These are phyloP conservation scores for Pseudotriccus pelzelni DNA, from an alignment of 2,797 vertebrate species.

Conservation along the genomic window DNA sequence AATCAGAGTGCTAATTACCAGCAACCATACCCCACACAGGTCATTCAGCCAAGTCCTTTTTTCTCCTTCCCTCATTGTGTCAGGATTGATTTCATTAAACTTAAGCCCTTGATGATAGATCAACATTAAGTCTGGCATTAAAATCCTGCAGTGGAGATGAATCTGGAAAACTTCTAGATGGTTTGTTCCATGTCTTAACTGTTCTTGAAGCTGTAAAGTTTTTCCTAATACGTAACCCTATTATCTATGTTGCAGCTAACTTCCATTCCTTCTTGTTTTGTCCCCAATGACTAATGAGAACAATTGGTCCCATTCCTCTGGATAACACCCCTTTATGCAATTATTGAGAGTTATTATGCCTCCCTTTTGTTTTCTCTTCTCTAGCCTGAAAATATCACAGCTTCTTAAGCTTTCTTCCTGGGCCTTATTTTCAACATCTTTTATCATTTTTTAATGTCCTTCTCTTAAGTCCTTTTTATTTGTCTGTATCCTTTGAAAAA, in stretches of 20 bases:
- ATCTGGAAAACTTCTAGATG: neutral
- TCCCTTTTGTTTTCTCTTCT: slow-evolving; percentile 59
- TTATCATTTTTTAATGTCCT: slow-evolving; percentile 39
- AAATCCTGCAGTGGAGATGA: neutral
- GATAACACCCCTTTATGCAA: slow-evolving; percentile 45
- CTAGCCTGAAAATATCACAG: slow-evolving; percentile 25
- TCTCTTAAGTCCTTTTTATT: slow-evolving; percentile 45
- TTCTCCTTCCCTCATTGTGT: neutral
- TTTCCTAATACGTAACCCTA: slow-evolving; percentile 29
- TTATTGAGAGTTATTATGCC: slow-evolving; percentile 37
- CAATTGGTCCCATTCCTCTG: slow-evolving; percentile 35
- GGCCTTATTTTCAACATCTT: slow-evolving; percentile 61
- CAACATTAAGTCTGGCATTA: neutral
- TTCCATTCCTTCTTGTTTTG: slow-evolving; percentile 61
- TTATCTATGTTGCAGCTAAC: neutral
- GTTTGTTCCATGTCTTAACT: neutral
- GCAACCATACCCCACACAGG: neutral
- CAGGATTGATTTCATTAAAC: slow-evolving; percentile 1
- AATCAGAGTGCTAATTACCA: neutral
- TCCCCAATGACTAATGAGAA: slow-evolving; percentile 55
- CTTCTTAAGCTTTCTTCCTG: slow-evolving; percentile 53
- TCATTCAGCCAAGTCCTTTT: neutral
- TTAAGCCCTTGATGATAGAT: neutral
- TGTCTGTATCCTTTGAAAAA: slow-evolving; percentile 50
- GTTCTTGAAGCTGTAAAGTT: neutral